Evolutionary conservation across 1,140 invertebrate genomes (phyloP).

Genomic region (Drosophila melanica): DNA sequence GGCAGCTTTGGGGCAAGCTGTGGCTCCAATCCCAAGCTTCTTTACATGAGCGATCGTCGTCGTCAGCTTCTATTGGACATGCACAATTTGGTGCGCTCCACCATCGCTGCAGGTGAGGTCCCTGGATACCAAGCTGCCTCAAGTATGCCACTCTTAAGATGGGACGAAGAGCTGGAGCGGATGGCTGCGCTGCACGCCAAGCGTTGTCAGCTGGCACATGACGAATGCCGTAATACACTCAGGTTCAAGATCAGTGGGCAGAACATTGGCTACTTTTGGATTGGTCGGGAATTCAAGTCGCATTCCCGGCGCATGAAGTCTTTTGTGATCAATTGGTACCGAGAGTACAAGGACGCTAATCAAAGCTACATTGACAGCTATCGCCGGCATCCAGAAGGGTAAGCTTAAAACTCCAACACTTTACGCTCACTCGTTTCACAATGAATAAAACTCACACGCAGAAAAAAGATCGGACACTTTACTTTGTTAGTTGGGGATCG

Average conservation of each 20-base stretch:
- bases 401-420: constrained; percentile 21
- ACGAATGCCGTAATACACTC: constrained; percentile 72
- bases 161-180: constrained; percentile 75
- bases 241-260: constrained; percentile 68
- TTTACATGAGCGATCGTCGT: constrained; percentile 71
- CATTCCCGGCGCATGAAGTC: constrained; percentile 76
- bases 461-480: constrained; percentile 78
- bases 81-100: constrained; percentile 73
- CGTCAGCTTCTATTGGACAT: constrained; percentile 70
- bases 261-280: constrained; percentile 80
- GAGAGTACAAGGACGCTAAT: constrained; percentile 71
- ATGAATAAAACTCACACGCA: constrained; percentile 3
- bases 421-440: neutral
- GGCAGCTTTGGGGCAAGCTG: constrained; percentile 59
- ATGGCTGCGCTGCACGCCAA: constrained; percentile 70
- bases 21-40: constrained; percentile 61
- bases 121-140: constrained; percentile 60
- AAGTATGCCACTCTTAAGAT: constrained; percentile 71
- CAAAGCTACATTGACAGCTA: constrained; percentile 72
- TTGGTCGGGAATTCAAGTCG: constrained; percentile 73
- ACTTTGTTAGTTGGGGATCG: constrained; percentile 70
- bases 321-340: constrained; percentile 77
- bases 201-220: constrained; percentile 72
- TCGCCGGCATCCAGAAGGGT: constrained; percentile 69
- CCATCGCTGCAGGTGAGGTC: constrained; percentile 63